Evolutionary conservation across 1,140 invertebrate species (phyloP), one percentile per base, ranked within the genome.

Genomic region (Spodoptera frugiperda): DNA sequence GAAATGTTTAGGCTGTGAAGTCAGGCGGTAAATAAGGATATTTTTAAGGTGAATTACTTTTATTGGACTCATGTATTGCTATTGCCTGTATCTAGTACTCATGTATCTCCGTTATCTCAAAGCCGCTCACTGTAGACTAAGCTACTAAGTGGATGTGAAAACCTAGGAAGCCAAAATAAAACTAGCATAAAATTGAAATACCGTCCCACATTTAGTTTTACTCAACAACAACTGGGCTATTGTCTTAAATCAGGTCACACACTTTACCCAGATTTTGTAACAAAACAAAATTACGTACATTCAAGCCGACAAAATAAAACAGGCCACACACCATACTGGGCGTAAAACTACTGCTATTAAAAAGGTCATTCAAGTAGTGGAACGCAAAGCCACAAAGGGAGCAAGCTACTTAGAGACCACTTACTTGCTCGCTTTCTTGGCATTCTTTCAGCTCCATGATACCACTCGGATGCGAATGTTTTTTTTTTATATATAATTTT

Each of bases 341-440:
- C 76, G 63, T 72, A 76, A 75, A 77, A 75, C 79, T 78, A 68
- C 48, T 61, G 72, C 79, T 78, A 81, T 78, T 81, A 78, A 78
- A 55, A 57, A 76, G 79, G 79, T 57, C 72, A 78, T 78, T 81
- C 63, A 70, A 77, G 79, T 53, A 78, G 79, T 78, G 67, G 72
- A 74, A 81, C 79, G 76, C 76, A 80, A 75, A 75, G 79, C 76
- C 72, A 78, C 76, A 81, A 81, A 81, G 79, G 76, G 73, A 79
- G 78, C 78, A 76, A 74, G 65, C 63, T 73, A 78, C 79, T 81
- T 76, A 75, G 49, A 39, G 55, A 33, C 79, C 76, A 81, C 79
- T 81, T 76, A 71, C 70, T 67, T 51, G 78, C 68, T 71, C 77
- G 63, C 79, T 81, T 78, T 81, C 79, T 81, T 81, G 79, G 79